Base-by-base conservation (phyloP, 2,797 vertebrate species). In the Acrossocheilus wenchowensis region DNA sequence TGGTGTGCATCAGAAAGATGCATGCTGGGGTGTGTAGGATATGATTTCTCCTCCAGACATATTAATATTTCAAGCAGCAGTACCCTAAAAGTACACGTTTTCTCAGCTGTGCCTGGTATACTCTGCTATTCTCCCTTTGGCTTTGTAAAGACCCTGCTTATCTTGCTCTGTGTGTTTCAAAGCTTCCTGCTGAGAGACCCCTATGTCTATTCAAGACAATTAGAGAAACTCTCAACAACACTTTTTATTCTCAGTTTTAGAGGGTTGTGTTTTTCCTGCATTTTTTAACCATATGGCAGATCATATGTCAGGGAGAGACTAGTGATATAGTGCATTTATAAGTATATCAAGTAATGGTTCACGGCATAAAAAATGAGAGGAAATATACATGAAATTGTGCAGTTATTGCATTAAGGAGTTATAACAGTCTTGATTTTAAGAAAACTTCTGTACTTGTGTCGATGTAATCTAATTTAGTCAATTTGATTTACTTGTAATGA, bases 31-130 rank as follows among this genome's bases (percentile, higher is more conserved):
- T 39, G n/a, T 34, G 62, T 36, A 81, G 85, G 73, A 88, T 87
- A 74, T 66, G 43, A 26, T 26, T 82, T 74, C 83, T 79, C 80
- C 78, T 73, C 80, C 69, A 83, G 86, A 75, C 80, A 68, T 75
- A 85, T 86, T 80, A 83, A 83, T 86, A 83, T 86, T 89, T 87
- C 54, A 83, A 89, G 73, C 74, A 83, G 72, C 85, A 85, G 86
- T 83, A 80, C 17, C 62, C 72, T 60, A 78, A 87, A 88, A 83
- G 57, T 86, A 85, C 87, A 78, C 12, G 69, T 87, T 83, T 73
- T 71, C 78, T 68, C 71, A 83, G 36, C 26, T 71, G 85, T 84
- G 62, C 23, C 72, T 87, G 82, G 50, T 86, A 30, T 74, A 77
- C 52, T 75, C 77, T 60, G 75, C 9, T 52, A 69, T 84, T 83